Percentiles rank a stretch among this genome's conserved stretches.
Evolutionary conservation across 2,797 vertebrate genomes (phyloP).

Genomic region (Melanotaenia pygmaea): DNA sequence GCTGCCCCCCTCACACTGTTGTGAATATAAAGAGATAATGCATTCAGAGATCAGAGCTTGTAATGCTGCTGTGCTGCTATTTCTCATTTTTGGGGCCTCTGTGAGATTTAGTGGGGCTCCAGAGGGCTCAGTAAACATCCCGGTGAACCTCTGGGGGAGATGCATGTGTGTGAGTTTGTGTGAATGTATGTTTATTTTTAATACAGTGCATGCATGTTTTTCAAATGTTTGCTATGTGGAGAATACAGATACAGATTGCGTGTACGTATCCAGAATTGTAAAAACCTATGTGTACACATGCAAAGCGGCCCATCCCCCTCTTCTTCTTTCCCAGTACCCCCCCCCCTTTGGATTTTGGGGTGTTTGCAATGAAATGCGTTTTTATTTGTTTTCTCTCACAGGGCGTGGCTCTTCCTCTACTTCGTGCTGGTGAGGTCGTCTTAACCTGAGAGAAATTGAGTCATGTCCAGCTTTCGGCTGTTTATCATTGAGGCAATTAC

Average conservation of each 20-base stretch:
- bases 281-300: not conserved
- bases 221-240: conserved; percentile 21
- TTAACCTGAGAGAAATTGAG: conserved; percentile 63
- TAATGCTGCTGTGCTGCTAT: conserved; percentile 60
- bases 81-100: conserved; percentile 49
- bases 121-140: conserved; percentile 49
- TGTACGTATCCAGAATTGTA: conserved; percentile 10
- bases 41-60: conserved; percentile 59
- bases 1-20: conserved; percentile 11
- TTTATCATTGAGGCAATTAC: conserved; percentile 75
- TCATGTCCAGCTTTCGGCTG: conserved; percentile 8
- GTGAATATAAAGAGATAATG: conserved; percentile 60
- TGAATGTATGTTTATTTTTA: conserved; percentile 23
- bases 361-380: conserved; percentile 49
- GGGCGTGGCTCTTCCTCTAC: conserved; percentile 29
- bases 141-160: conserved; percentile 28
- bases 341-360: conserved; percentile 30
- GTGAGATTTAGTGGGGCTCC: conserved; percentile 68
- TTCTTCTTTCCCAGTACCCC: not conserved
- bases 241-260: conserved; percentile 26
- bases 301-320: not conserved
- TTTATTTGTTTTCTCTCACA: conserved; percentile 71
- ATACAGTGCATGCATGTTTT: conserved; percentile 17
- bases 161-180: conserved; percentile 7
- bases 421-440: conserved; percentile 18